phyloP scores from a whole-genome alignment of 2,888 invertebrate species.

The Silvanus unidentatus region DNA sequence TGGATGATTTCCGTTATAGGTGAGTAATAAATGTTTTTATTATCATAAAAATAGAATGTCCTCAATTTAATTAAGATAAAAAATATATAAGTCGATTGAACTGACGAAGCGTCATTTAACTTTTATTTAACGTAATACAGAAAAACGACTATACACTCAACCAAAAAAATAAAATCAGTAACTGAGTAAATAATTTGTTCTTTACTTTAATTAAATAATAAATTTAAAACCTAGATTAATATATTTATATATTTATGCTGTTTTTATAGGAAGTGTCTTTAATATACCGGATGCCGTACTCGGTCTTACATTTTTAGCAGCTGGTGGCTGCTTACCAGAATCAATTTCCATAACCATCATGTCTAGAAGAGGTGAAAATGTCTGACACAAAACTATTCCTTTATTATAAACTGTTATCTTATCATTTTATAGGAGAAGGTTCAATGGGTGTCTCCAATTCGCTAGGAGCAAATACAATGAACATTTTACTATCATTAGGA shows the following conservation, averaged over 20 bases:
- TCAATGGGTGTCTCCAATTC: conserved; percentile 85
- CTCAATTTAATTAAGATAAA: no score
- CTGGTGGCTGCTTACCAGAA: conserved; percentile 86
- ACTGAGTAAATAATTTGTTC: no score
- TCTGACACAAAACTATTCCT: background rate
- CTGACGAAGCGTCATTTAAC: no score
- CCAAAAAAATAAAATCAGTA: no score
- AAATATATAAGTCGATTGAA: no score
- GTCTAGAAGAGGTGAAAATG: conserved; percentile 67
- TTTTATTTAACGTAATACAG: no score
- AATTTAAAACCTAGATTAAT: no score
- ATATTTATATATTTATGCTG: no score
- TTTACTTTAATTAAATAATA: conserved; percentile 5
- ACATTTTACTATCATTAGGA: conserved; percentile 76
- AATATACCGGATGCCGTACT: conserved; percentile 81
- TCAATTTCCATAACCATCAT: conserved; percentile 78
- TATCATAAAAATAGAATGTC: no score
- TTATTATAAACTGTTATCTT: no score
- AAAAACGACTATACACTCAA: no score
- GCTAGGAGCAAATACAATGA: conserved; percentile 78
- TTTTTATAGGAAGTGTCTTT: conserved; percentile 62
- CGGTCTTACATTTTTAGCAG: conserved; percentile 86
- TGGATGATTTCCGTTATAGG: conserved; percentile 91
- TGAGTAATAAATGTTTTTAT: no score
- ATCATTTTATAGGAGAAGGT: conserved; percentile 61